These are phyloP conservation scores for Gorsachius goisagi DNA, from an alignment of 2,113 vertebrate species.

Conservation along the genomic window DNA sequence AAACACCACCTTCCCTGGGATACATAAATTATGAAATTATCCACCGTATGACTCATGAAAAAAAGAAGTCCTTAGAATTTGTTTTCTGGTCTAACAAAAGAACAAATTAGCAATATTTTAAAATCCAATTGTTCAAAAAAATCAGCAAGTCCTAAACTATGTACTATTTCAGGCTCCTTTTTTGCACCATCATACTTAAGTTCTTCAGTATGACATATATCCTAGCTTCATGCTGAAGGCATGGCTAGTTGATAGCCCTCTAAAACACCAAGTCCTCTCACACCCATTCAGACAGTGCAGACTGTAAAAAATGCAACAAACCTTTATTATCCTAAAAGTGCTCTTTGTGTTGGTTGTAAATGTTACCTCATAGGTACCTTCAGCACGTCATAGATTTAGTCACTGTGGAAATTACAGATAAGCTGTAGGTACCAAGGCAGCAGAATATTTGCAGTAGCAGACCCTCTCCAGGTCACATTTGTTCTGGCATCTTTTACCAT, in stretches of 20 bases:
- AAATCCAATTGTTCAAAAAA: not conserved
- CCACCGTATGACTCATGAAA: not conserved
- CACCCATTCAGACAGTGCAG: not conserved
- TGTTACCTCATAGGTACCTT: not conserved
- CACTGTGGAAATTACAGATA: not conserved
- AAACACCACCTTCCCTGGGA: not conserved
- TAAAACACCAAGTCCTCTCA: not conserved
- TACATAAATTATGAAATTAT: not conserved
- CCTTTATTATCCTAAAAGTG: not conserved
- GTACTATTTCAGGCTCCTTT: not conserved
- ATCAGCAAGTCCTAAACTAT: not conserved
- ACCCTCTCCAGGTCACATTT: not conserved
- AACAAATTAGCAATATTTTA: not conserved
- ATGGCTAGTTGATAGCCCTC: not conserved
- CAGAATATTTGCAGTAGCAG: not conserved
- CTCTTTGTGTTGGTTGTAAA: not conserved
- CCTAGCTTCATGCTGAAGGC: not conserved
- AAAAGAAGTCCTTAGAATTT: not conserved
- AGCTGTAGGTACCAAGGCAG: not conserved
- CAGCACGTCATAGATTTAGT: not conserved
- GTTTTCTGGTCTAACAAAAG: not conserved
- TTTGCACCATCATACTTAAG: not conserved
- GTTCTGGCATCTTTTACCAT: not conserved
- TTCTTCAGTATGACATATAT: not conserved
- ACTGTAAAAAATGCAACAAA: not conserved